A percentile compares a stretch with the other conserved stretches of the same genome.
These are phyloP conservation scores for Indicator indicator DNA, from an alignment of 2,113 vertebrate genomes.

Conservation along the genomic window DNA sequence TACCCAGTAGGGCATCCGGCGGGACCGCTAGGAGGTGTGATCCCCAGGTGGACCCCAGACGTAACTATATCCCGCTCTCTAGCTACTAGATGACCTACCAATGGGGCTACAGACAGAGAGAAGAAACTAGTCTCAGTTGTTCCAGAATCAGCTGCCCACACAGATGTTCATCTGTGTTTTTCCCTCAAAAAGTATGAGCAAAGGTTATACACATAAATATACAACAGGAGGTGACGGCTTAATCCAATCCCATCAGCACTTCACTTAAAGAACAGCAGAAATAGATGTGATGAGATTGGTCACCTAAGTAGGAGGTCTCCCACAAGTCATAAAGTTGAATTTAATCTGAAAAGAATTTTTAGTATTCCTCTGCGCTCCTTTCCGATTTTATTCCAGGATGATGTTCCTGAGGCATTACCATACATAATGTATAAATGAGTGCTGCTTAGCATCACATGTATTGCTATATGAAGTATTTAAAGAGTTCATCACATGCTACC, in stretches of 20 bases:
- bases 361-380: conserved; percentile 13
- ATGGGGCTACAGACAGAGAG: not conserved
- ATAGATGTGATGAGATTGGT: conserved; percentile 2
- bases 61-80: too few relatives aligned
- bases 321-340: conserved; percentile 15
- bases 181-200: not conserved
- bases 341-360: conserved; percentile 35
- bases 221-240: not conserved
- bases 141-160: not conserved
- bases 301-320: conserved; percentile 29
- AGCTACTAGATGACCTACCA: not conserved
- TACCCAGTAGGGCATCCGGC: too few relatives aligned
- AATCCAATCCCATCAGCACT: not conserved
- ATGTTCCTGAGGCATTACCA: conserved; percentile 49
- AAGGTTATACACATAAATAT: conserved; percentile 16
- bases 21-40: too few relatives aligned
- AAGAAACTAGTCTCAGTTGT: not conserved
- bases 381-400: conserved; percentile 9
- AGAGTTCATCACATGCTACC: conserved; percentile 29
- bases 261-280: conserved; percentile 9
- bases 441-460: conserved; percentile 35
- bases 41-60: too few relatives aligned
- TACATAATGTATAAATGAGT: conserved; percentile 47
- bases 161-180: not conserved
- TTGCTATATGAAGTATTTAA: conserved; percentile 21